These are phyloP conservation scores for Cardinalis cardinalis DNA, from an alignment of 2,113 vertebrate species.

Conservation along the genomic window DNA sequence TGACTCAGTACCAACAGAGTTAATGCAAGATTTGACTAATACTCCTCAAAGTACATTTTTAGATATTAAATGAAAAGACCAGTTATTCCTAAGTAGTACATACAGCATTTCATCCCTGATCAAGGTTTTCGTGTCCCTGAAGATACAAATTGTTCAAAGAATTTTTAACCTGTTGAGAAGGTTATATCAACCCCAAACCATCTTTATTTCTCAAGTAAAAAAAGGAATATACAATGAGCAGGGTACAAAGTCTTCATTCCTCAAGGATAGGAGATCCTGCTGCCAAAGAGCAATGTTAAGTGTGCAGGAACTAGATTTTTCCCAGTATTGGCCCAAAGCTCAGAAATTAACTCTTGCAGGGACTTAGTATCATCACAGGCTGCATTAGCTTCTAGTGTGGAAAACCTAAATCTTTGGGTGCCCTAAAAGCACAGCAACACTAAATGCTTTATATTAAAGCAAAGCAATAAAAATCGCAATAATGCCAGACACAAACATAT, in stretches of 20 bases:
- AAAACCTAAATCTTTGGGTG: not conserved
- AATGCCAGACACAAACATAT: not conserved
- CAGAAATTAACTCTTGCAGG: not conserved
- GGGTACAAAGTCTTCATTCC: not conserved
- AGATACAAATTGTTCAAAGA: not conserved
- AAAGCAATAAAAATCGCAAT: not conserved
- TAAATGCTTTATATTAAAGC: not conserved
- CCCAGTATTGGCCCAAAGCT: not conserved
- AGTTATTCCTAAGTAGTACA: not conserved
- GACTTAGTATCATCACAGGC: not conserved
- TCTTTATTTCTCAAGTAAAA: not conserved
- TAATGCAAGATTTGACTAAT: not conserved
- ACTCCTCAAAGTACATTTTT: not conserved
- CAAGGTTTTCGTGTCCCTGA: not conserved
- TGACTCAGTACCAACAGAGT: not conserved
- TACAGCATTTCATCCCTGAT: not conserved
- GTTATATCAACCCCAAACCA: not conserved
- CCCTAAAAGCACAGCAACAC: not conserved
- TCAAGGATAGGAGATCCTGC: not conserved
- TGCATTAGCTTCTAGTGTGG: not conserved
- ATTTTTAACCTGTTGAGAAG: not conserved
- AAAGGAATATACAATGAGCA: not conserved
- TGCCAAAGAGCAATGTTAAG: not conserved
- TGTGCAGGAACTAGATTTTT: not conserved
- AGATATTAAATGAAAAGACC: not conserved